phyloP scores from a whole-genome alignment of 2,888 invertebrate species.

The Dione juno region DNA sequence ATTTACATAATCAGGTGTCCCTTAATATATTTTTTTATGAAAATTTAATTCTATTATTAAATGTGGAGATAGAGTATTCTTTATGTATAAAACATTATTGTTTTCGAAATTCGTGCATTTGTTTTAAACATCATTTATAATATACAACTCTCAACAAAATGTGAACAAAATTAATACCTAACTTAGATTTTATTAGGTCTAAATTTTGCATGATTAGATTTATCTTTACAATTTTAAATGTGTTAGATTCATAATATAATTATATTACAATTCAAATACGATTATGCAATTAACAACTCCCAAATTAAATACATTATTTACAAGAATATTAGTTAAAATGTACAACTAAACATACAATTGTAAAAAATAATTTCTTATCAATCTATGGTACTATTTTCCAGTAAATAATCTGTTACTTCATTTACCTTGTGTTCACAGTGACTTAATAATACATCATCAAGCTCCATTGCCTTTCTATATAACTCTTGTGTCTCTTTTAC shows the following conservation, averaged over 20 bases:
- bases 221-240: neutral
- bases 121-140: neutral
- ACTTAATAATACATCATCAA: constrained; percentile 64
- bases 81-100: no score
- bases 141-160: neutral
- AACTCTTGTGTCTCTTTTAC: constrained; percentile 61
- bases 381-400: constrained; percentile 69
- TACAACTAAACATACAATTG: constrained; percentile 12
- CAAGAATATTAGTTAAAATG: constrained; percentile 1
- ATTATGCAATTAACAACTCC: neutral
- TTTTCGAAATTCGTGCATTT: no score
- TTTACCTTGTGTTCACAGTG: constrained; percentile 62
- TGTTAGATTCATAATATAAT: neutral
- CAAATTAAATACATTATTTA: constrained; percentile 11
- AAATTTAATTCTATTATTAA: no score
- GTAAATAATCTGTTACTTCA: constrained; percentile 66
- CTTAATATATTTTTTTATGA: no score
- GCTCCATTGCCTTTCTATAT: constrained; percentile 57
- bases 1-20: no score
- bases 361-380: constrained; percentile 35
- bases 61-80: no score
- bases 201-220: neutral
- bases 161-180: neutral
- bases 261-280: neutral
- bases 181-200: neutral